These are phyloP conservation scores for Formica aserva DNA, from an alignment of 2,888 invertebrate genomes.

Conservation along the genomic window DNA sequence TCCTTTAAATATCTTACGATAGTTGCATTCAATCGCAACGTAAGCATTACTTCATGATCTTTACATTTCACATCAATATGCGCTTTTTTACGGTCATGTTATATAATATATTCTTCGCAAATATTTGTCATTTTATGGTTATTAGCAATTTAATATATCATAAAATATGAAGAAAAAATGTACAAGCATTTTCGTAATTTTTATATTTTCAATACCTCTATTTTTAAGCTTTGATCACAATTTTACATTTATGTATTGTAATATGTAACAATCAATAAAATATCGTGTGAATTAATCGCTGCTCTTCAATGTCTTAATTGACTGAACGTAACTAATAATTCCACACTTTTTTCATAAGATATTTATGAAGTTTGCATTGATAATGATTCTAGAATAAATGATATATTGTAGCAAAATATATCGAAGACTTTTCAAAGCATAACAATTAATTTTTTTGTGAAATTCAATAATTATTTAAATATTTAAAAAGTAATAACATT, in stretches of 20 bases:
- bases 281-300: slow-evolving; percentile 4
- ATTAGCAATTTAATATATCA: neutral
- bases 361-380: neutral
- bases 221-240: neutral
- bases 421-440: neutral
- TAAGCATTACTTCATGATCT: neutral
- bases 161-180: neutral
- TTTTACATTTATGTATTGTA: neutral
- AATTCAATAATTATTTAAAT: neutral
- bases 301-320: neutral
- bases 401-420: neutral
- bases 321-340: slow-evolving; percentile 20
- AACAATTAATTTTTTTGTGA: neutral
- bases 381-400: neutral
- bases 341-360: neutral
- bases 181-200: neutral
- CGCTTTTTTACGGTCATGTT: neutral
- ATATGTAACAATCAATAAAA: neutral
- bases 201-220: neutral
- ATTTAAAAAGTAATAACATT: neutral
- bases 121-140: neutral
- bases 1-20: slow-evolving; percentile 2
- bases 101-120: neutral
- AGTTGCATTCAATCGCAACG: neutral
- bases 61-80: neutral